Conservation (phyloP, 1,140 invertebrate species). For the Drosophila auraria region DNA sequence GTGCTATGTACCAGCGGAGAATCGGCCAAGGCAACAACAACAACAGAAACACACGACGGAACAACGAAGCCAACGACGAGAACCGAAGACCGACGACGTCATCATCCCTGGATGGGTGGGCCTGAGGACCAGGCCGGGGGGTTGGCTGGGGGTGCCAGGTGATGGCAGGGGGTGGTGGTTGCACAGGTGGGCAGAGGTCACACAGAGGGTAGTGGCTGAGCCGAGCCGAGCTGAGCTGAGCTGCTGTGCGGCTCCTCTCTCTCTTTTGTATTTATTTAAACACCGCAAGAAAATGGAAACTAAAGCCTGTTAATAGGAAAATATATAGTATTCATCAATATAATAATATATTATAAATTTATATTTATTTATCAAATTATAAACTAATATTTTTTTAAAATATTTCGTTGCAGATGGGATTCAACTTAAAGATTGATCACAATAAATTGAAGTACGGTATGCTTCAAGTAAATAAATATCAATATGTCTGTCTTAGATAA, state of each 20-base stretch:
- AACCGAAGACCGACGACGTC: conserved; percentile 69
- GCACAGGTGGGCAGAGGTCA: conserved; percentile 67
- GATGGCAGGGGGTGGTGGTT: conserved; percentile 26
- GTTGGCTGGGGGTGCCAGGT: conserved; percentile 24
- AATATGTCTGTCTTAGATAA: too few species aligned
- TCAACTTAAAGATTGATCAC: too few species aligned
- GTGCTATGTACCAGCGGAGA: conserved; percentile 53
- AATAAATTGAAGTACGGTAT: too few species aligned
- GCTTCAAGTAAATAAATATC: too few species aligned
- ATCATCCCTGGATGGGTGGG: conserved; percentile 65
- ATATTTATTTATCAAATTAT: neutral
- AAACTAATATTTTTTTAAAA: too few species aligned
- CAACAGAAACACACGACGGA: conserved; percentile 22
- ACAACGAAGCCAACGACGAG: conserved; percentile 24
- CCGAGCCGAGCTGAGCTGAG: conserved; percentile 28
- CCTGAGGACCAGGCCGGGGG: neutral
- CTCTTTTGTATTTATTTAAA: neutral
- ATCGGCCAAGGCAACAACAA: conserved; percentile 80
- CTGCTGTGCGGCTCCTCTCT: conserved; percentile 54
- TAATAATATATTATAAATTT: neutral
- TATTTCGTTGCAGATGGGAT: too few species aligned
- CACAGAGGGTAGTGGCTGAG: conserved; percentile 67
- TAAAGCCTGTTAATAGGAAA: neutral
- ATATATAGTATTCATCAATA: neutral
- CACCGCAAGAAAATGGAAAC: conserved; percentile 4